Evolutionary conservation across 2,888 invertebrate species (phyloP).

Genomic region (Drosophila silvestris): DNA sequence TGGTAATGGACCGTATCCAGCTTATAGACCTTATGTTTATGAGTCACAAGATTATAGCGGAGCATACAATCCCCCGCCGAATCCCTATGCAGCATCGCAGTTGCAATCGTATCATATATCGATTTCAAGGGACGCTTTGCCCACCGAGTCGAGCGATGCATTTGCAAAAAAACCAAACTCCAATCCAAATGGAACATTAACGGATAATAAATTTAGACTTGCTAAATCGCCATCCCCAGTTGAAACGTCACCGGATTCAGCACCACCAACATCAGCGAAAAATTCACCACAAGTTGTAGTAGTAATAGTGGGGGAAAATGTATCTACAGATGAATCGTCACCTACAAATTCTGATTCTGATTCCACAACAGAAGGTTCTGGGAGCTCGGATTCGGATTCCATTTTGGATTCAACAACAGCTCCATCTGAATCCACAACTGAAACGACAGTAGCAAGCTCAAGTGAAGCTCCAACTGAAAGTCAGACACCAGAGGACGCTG

Average conservation of each 20-base stretch:
- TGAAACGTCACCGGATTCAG: not conserved
- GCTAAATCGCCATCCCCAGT: not conserved
- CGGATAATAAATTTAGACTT: not conserved
- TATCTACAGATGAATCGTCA: not conserved
- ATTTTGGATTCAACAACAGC: not conserved
- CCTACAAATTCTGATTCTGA: not conserved
- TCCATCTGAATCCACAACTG: not conserved
- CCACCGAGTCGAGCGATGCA: conserved; percentile 24
- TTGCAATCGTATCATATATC: conserved; percentile 8
- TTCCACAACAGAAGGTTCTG: conserved; percentile 4
- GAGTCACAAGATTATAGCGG: not conserved
- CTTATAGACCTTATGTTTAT: conserved; percentile 3
- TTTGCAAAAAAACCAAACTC: not conserved
- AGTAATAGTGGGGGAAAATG: not conserved
- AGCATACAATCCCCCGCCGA: not conserved
- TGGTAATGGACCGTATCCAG: not conserved
- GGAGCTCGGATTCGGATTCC: not conserved
- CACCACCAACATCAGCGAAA: not conserved
- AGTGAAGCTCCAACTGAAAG: not conserved
- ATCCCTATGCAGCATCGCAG: conserved; percentile 8
- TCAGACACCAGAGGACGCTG: not conserved
- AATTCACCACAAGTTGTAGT: not conserved
- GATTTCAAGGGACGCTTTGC: conserved; percentile 29
- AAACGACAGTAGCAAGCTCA: not conserved
- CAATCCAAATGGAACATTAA: not conserved